A percentile compares a stretch with the other conserved stretches of the same genome.
Conservation (phyloP, 2,113 vertebrate species). For the Pangasianodon gigas region DNA sequence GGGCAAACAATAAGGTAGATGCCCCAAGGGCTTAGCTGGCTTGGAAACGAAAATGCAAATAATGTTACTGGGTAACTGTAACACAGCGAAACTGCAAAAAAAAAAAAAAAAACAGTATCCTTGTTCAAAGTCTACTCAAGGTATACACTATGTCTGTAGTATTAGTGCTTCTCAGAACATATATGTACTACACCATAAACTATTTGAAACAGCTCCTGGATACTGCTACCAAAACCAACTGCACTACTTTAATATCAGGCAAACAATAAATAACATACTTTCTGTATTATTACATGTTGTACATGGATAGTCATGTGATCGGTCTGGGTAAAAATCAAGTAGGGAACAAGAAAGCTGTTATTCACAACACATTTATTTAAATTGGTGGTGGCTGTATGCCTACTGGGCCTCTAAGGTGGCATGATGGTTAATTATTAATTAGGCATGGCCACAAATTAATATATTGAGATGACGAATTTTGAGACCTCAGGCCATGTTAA, state of each 20-base stretch:
- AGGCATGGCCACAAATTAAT: background rate
- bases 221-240: background rate
- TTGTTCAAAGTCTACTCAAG: background rate
- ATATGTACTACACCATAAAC: background rate
- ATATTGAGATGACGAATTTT: background rate
- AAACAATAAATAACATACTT: background rate
- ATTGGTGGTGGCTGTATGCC: background rate
- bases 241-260: background rate
- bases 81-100: background rate
- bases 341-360: background rate
- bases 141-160: background rate
- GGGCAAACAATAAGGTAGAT: slow-evolving; percentile 34
- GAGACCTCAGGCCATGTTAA: background rate
- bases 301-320: background rate
- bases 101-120: background rate
- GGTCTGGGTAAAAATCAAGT: background rate
- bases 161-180: background rate
- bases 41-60: slow-evolving; percentile 42
- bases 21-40: slow-evolving; percentile 11
- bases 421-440: background rate
- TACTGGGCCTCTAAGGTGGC: background rate
- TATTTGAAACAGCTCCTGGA: background rate
- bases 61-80: slow-evolving; percentile 33
- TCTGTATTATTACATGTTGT: background rate
- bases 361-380: background rate